Conservation (phyloP, 2,888 invertebrate species). For the Tubiluchus corallicola region DNA sequence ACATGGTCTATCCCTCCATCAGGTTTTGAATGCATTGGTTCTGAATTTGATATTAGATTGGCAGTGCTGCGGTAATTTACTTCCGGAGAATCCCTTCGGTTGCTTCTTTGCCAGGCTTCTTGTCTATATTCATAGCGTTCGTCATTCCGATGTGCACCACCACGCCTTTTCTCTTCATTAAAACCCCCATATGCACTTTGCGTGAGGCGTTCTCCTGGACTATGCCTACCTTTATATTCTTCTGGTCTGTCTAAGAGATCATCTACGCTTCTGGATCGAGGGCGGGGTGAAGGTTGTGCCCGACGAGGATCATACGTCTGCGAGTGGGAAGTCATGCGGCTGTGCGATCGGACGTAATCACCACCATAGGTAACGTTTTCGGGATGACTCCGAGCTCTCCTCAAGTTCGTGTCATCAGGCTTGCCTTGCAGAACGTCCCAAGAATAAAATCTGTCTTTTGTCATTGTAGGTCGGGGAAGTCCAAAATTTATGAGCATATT, state of each 20-base stretch:
- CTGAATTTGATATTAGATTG: not conserved
- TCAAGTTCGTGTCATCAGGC: not conserved
- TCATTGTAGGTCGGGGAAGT: not conserved
- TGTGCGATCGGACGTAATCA: too few species aligned
- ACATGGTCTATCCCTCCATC: not conserved
- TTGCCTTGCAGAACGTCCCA: not conserved
- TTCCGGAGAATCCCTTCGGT: not conserved
- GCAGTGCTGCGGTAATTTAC: constrained; percentile 1
- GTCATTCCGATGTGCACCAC: not conserved
- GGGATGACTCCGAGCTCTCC: not conserved
- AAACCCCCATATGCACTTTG: not conserved
- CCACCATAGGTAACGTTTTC: not conserved
- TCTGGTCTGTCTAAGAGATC: not conserved
- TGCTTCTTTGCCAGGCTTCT: too few species aligned
- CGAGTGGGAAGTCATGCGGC: not conserved
- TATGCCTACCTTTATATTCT: not conserved
- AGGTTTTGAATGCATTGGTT: not conserved
- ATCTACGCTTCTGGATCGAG: not conserved
- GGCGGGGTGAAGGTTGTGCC: not conserved
- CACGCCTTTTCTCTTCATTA: not conserved
- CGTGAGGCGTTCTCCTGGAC: not conserved
- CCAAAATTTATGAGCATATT: constrained; percentile 3
- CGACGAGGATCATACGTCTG: not conserved
- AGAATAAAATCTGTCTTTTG: not conserved
- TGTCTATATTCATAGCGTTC: not conserved